Conservation (phyloP, 2,797 vertebrate genomes). For the Aplochiton taeniatus region DNA sequence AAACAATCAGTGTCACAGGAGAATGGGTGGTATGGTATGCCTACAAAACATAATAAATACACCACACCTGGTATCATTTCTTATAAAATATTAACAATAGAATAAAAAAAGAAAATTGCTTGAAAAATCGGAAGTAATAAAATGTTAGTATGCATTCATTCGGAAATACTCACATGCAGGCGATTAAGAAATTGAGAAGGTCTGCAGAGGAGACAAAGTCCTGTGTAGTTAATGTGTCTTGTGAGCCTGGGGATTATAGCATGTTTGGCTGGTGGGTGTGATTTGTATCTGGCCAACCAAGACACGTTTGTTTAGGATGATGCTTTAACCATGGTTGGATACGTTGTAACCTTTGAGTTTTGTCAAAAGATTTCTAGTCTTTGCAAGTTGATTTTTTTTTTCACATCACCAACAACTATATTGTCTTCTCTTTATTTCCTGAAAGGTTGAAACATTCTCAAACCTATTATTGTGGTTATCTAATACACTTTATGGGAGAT, state of each 20-base stretch:
- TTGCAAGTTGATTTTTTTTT: too few species aligned
- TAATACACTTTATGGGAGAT: slow-evolving; percentile 52
- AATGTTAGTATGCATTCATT: slow-evolving; percentile 2
- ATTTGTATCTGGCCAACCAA: slow-evolving; percentile 50
- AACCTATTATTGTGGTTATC: slow-evolving; percentile 22
- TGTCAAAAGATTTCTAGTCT: not conserved
- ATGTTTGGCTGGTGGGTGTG: slow-evolving; percentile 51
- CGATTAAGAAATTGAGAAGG: slow-evolving; percentile 5
- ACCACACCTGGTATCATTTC: too few species aligned
- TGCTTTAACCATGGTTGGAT: slow-evolving; percentile 27
- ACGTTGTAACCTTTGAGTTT: not conserved
- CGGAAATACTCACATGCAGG: slow-evolving; percentile 59
- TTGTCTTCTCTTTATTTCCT: slow-evolving; percentile 4
- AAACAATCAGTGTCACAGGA: too few species aligned
- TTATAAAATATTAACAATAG: too few species aligned
- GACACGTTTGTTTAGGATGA: slow-evolving; percentile 34
- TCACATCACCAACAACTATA: not conserved
- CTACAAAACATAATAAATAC: too few species aligned
- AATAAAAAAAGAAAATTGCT: too few species aligned
- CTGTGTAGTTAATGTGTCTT: slow-evolving; percentile 26
- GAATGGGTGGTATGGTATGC: too few species aligned
- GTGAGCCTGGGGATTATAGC: slow-evolving; percentile 36
- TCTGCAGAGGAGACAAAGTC: slow-evolving; percentile 56
- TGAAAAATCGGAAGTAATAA: not conserved
- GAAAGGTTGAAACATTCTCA: slow-evolving; percentile 2